These are phyloP conservation scores for Cistogaster globosa DNA, from an alignment of 2,888 invertebrate species.

Conservation along the genomic window DNA sequence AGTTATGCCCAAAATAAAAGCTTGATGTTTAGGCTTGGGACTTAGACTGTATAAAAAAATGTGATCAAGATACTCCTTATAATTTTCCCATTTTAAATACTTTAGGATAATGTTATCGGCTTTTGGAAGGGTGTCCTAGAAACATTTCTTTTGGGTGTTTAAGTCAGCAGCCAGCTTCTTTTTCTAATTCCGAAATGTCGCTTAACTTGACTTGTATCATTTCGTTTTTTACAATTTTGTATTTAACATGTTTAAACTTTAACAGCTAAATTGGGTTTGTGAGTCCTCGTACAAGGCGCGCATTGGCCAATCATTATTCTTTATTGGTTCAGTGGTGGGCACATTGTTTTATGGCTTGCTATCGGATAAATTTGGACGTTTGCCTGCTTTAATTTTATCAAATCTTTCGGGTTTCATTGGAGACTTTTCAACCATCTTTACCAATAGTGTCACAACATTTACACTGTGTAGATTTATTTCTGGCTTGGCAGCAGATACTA, in stretches of 20 bases:
- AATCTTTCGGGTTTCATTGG: conserved; percentile 85
- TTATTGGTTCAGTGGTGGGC: conserved; percentile 86
- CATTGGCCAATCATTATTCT: conserved; percentile 86
- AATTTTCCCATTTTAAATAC: too few relatives aligned
- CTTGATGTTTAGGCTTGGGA: too few relatives aligned
- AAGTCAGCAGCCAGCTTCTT: too few relatives aligned
- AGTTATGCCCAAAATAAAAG: too few relatives aligned
- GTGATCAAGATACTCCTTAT: too few relatives aligned
- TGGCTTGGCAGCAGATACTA: conserved; percentile 85
- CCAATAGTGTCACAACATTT: conserved; percentile 83
- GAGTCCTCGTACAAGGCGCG: conserved; percentile 85
- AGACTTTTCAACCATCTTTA: conserved; percentile 84
- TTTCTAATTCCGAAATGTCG: too few relatives aligned
- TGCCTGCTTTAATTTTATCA: conserved; percentile 85
- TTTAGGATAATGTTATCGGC: too few relatives aligned
- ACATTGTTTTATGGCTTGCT: conserved; percentile 85
- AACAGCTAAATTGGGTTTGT: conserved; percentile 85
- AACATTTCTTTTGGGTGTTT: too few relatives aligned
- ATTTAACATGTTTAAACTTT: background rate
- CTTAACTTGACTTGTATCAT: too few relatives aligned
- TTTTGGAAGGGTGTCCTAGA: too few relatives aligned
- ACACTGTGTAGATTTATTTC: conserved; percentile 85
- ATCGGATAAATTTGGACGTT: conserved; percentile 85
- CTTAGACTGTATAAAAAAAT: too few relatives aligned
- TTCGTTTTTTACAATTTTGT: background rate